Percentiles rank a stretch among this genome's conserved stretches.
Conservation (phyloP, 2,113 vertebrate species). For the Mirza zaza region DNA sequence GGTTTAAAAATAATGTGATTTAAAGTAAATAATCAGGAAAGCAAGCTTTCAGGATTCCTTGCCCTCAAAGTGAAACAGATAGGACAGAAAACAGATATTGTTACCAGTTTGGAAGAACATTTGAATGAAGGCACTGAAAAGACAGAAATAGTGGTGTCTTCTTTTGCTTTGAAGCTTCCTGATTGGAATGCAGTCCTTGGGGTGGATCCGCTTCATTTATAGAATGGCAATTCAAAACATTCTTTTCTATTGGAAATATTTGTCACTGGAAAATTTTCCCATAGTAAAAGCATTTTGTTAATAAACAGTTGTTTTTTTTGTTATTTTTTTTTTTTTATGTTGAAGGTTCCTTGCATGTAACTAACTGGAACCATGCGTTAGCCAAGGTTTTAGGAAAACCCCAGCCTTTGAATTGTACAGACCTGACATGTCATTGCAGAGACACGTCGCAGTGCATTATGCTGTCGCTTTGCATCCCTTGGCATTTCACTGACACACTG, state of each 20-base stretch:
- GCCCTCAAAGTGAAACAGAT: neutral
- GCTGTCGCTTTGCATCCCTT: slow-evolving; percentile 75
- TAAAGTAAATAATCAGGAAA: neutral
- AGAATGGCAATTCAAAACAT: slow-evolving; percentile 27
- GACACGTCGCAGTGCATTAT: slow-evolving; percentile 77
- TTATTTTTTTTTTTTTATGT: slow-evolving; percentile 66
- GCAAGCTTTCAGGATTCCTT: neutral
- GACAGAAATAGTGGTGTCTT: neutral
- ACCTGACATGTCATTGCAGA: slow-evolving; percentile 79
- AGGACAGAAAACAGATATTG: neutral
- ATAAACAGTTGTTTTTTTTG: slow-evolving; percentile 12
- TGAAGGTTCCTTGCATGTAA: slow-evolving; percentile 62
- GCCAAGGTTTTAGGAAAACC: slow-evolving; percentile 72
- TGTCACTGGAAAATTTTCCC: slow-evolving; percentile 56
- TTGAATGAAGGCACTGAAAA: neutral
- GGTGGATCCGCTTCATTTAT: slow-evolving; percentile 14
- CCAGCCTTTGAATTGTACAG: slow-evolving; percentile 69
- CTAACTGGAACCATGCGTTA: slow-evolving; percentile 80
- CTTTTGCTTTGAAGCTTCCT: slow-evolving; percentile 16
- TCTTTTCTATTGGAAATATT: slow-evolving; percentile 59
- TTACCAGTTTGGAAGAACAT: neutral
- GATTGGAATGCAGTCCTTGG: neutral
- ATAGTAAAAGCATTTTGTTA: slow-evolving; percentile 71
- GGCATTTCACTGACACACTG: slow-evolving; percentile 77
- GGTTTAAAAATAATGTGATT: neutral